Evolutionary conservation across 1,140 invertebrate genomes (phyloP).

Genomic region (Drosophila malerkotliana): DNA sequence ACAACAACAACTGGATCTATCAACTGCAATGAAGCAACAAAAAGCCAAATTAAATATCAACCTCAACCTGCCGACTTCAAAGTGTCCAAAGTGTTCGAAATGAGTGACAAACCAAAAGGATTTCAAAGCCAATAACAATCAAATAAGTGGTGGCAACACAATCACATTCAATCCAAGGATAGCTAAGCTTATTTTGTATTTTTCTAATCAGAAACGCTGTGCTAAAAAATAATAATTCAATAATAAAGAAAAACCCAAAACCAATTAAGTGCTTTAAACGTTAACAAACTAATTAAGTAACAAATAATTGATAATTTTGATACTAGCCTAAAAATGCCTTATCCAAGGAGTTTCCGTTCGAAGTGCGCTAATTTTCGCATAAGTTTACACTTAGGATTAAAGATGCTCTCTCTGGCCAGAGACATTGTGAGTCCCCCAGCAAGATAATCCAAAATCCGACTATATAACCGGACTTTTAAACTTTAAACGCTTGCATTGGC

Average conservation of each 20-base stretch:
- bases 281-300: slow-evolving; percentile 56
- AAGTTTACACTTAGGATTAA: slow-evolving; percentile 76
- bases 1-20: slow-evolving; percentile 22
- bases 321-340: slow-evolving; percentile 51
- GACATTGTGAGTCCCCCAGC: slow-evolving; percentile 73
- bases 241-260: slow-evolving; percentile 2
- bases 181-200: slow-evolving; percentile 53
- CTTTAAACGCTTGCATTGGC: slow-evolving; percentile 55
- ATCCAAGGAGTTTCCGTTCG: slow-evolving; percentile 55
- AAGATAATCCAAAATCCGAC: slow-evolving; percentile 28
- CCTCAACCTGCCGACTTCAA: slow-evolving; percentile 44
- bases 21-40: slow-evolving; percentile 23
- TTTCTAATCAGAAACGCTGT: slow-evolving; percentile 55
- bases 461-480: slow-evolving; percentile 29
- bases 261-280: slow-evolving; percentile 57
- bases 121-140: slow-evolving; percentile 64
- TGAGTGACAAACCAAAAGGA: slow-evolving; percentile 38
- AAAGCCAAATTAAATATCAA: slow-evolving; percentile 47
- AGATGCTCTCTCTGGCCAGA: slow-evolving; percentile 78
- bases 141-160: slow-evolving; percentile 60
- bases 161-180: slow-evolving; percentile 20
- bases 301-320: slow-evolving; percentile 51
- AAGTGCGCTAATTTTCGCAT: slow-evolving; percentile 70
- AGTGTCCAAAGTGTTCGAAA: slow-evolving; percentile 58
- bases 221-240: slow-evolving; percentile 29